Percentiles rank a stretch among this genome's conserved stretches.
phyloP scores from a whole-genome alignment of 2,113 vertebrate genomes.

The Megaptera novaeangliae region DNA sequence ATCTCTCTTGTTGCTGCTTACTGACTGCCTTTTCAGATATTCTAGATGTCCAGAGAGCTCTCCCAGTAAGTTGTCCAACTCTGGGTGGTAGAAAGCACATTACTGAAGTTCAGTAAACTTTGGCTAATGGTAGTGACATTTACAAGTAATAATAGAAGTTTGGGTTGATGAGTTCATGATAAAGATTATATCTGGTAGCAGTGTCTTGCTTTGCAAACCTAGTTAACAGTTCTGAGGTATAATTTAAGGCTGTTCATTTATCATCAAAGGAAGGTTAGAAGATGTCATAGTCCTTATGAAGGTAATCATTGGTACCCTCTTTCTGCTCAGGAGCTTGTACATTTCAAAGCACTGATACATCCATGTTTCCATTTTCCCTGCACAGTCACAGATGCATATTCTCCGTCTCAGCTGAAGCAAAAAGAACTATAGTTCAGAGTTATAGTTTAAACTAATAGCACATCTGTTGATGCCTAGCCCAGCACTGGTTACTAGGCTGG shows the following conservation, averaged over 20 bases:
- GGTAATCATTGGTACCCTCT: not conserved
- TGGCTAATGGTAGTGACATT: not conserved
- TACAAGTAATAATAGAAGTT: not conserved
- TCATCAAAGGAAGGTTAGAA: not conserved
- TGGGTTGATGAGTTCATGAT: not conserved
- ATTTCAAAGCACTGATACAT: not conserved
- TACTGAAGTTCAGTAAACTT: not conserved
- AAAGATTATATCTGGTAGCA: not conserved
- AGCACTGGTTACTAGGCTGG: not conserved
- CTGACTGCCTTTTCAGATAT: not conserved
- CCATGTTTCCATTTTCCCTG: not conserved
- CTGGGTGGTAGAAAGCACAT: not conserved
- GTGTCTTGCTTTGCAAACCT: not conserved
- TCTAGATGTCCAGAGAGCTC: not conserved
- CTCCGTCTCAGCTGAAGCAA: not conserved
- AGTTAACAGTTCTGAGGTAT: not conserved
- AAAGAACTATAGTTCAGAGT: not conserved
- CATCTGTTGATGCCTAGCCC: not conserved
- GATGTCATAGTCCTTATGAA: not conserved
- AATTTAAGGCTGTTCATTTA: not conserved
- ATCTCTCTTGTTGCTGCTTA: not conserved
- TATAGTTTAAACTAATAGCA: not conserved
- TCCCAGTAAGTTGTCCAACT: not conserved
- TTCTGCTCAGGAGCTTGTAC: not conserved
- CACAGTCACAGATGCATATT: not conserved